phyloP scores from a whole-genome alignment of 92 coral and sea anemone genomes.

The Phenganax marumi region DNA sequence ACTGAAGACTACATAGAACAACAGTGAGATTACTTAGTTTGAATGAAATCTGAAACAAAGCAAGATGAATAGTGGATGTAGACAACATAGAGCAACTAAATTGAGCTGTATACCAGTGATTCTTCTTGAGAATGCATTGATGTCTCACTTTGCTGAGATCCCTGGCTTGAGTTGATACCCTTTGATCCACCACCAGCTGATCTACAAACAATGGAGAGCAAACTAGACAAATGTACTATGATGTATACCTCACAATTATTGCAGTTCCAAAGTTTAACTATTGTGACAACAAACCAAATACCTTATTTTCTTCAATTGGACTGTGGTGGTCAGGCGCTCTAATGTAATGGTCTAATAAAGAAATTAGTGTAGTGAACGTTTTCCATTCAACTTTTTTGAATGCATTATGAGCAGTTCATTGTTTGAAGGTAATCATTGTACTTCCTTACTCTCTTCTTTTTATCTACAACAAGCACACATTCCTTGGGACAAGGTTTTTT shows the following conservation, averaged over 20 bases:
- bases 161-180: background rate
- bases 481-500: conserved; percentile 92
- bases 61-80: too few species aligned
- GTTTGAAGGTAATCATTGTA: too few species aligned
- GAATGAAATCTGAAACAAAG: too few species aligned
- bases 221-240: background rate
- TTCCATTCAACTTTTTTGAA: background rate
- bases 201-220: background rate
- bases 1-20: conserved; percentile 45
- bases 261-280: background rate
- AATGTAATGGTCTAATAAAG: conserved; percentile 76
- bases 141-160: conserved; percentile 15
- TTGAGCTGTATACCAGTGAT: background rate
- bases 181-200: conserved; percentile 1
- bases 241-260: background rate
- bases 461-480: conserved; percentile 87
- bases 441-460: conserved; percentile 68
- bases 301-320: conserved; percentile 92
- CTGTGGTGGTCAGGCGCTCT: conserved; percentile 79
- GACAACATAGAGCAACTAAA: background rate
- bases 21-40: background rate
- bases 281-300: conserved; percentile 10
- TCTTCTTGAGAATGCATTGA: conserved; percentile 5
- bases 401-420: too few species aligned
- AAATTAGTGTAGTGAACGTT: background rate